phyloP scores from a whole-genome alignment of 2,888 invertebrate genomes.

The Chalcosyrphus nemorum region DNA sequence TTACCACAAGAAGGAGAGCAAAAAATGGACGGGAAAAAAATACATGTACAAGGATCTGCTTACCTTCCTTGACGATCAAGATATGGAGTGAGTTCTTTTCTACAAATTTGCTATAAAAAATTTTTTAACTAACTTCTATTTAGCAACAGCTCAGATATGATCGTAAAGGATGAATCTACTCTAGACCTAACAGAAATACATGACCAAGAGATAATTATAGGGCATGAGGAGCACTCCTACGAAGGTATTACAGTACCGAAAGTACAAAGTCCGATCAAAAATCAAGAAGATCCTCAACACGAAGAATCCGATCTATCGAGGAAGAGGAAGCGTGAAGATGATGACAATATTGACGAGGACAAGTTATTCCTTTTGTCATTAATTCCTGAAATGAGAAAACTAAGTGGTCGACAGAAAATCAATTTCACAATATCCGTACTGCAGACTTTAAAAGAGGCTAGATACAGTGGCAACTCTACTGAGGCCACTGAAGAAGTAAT shows the following conservation, averaged over 20 bases:
- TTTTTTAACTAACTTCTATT: neutral
- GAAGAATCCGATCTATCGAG: neutral
- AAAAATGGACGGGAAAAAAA: neutral
- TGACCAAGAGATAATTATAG: neutral
- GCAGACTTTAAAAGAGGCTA: neutral
- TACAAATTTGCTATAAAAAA: too few relatives aligned
- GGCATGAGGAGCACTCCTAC: neutral
- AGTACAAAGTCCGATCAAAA: too few relatives aligned
- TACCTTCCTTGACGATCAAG: neutral
- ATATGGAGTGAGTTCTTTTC: neutral
- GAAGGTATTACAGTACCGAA: neutral
- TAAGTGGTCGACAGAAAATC: constrained; percentile 14
- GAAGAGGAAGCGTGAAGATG: neutral
- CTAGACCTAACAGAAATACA: neutral
- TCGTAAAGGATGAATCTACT: neutral
- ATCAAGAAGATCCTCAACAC: neutral
- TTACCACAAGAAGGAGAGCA: constrained; percentile 12
- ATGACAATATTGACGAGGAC: constrained; percentile 24
- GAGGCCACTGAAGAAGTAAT: too few relatives aligned
- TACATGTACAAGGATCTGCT: constrained; percentile 28
- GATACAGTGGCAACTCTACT: neutral
- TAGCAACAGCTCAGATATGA: neutral
- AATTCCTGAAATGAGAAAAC: constrained; percentile 30
- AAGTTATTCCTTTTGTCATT: constrained; percentile 32
- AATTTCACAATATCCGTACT: constrained; percentile 26